Evolutionary conservation across 2,797 vertebrate species (phyloP), one percentile per base, ranked within the genome.

Genomic region (Oryzias sinensis): DNA sequence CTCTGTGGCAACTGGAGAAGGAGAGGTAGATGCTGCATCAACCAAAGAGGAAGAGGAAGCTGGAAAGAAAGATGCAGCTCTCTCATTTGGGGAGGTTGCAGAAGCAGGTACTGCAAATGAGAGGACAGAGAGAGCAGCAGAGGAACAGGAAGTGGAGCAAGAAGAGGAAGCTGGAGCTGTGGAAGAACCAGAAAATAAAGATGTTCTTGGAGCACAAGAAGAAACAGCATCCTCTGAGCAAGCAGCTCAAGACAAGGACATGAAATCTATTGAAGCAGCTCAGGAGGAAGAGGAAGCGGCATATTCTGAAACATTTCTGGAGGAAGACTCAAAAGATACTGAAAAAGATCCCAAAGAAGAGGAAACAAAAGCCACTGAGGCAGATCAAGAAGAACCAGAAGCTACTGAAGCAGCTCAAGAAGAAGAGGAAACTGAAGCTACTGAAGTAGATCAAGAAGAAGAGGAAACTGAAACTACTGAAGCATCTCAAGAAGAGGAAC

Each of bases 41-140:
- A 14, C 56, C 11, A 71, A 65, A 33, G 64, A 71, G n/a, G 70
- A 65, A 53, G 80, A 75, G 15, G 62, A 14, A 2, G 44, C 24
- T 42, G 24, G 47, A 40, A 48, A 42, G 13, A 3, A 53, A 50
- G 70, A 56, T 9, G 55, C 13, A 40, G 53, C 42, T 33, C 24
- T 13, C 14, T 15, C 7, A 18, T 15, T 56, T 15, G 68, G 61
- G 24, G 56, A 69, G n/a, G 70, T 57, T 7, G 56, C 18, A 0
- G 40, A 76, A 16, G 60, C 46, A 29, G 41, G 24, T 33, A 16
- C 48, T 16, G 29, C 29, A 9, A 33, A 8, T 33, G 33, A 37
- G 33, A 37, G 33, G 9, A 37, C 33, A 11, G 16, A 33, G 9
- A 37, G 33, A 11, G 49, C 15, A 15, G 48, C 7, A 11, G 15